Base-by-base conservation (phyloP, 2,113 vertebrate genomes). In the Cromileptes altivelis region DNA sequence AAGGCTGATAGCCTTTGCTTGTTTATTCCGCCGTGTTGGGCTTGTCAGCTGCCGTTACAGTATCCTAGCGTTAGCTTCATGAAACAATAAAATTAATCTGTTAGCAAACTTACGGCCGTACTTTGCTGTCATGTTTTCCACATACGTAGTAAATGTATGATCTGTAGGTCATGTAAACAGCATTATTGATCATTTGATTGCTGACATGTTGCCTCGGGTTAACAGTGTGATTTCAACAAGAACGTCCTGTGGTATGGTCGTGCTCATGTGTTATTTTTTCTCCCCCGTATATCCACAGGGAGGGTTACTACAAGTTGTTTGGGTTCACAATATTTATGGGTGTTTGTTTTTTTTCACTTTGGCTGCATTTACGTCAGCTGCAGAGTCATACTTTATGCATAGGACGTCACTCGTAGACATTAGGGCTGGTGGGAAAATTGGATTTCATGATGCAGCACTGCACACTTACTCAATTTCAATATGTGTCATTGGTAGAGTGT, bases 331-430 rank as follows among this genome's bases (percentile, higher is more conserved):
- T 56, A 27, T 47, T 49, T 33, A 33, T 4, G 40, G 25, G 13
- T 65, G 58, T 6, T 64, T n/a, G n/a, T n/a, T n/a, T n/a, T n/a
- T n/a, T n/a, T n/a, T 67, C 57, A 27, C 25, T 11, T 33, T 21
- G 67, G 10, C 58, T 75, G 65, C 40, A 80, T 84, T 62, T 70
- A 76, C 80, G 72, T 77, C 61, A 75, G 45, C 40, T 19, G 27
- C 60, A 45, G 50, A 53, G 76, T 80, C 67, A 73, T 25, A 80
- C 73, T 52, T 64, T 50, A 53, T 47, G 23, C 62, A 33, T 3
- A 30, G 27, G 72, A 73, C 77, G 85, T 87, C 81, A 76, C 40
- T 25, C 23, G 21, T 40, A 33, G 47, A 61, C 61, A 49, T 49
- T 30, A 10, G 12, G 45, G 25, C 65, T 47, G 6, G 21, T 64